Conservation (phyloP, 2,113 vertebrate genomes). For the Tyto alba region DNA sequence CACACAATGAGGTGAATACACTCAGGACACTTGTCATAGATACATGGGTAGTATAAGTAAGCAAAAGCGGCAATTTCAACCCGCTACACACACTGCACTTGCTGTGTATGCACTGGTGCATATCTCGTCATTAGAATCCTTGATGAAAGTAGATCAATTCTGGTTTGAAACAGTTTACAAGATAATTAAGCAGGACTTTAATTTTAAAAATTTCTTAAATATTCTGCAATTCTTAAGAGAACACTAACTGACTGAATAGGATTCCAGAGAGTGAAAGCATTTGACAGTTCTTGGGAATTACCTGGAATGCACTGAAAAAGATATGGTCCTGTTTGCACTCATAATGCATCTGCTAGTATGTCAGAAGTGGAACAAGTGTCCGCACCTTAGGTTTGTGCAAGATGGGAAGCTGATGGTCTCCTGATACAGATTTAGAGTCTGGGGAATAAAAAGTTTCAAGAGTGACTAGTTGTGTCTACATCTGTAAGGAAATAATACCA, state of each 20-base stretch:
- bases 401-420: background rate
- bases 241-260: background rate
- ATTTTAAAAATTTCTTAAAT: background rate
- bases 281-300: background rate
- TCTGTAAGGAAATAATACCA: background rate
- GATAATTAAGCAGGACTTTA: background rate
- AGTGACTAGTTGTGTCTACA: background rate
- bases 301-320: background rate
- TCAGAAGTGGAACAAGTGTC: background rate
- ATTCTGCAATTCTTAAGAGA: background rate
- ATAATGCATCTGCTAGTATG: background rate
- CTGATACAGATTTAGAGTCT: background rate
- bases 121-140: background rate
- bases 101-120: background rate
- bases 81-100: background rate
- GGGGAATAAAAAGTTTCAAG: background rate
- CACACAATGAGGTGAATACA: fast-evolving
- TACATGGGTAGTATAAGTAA: background rate
- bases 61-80: background rate
- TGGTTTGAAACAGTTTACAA: background rate
- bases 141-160: background rate
- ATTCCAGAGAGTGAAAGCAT: background rate
- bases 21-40: background rate
- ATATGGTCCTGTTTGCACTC: no score
- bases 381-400: background rate